Base-by-base conservation (phyloP, 2,888 invertebrate species). In the Suillia variegata region DNA sequence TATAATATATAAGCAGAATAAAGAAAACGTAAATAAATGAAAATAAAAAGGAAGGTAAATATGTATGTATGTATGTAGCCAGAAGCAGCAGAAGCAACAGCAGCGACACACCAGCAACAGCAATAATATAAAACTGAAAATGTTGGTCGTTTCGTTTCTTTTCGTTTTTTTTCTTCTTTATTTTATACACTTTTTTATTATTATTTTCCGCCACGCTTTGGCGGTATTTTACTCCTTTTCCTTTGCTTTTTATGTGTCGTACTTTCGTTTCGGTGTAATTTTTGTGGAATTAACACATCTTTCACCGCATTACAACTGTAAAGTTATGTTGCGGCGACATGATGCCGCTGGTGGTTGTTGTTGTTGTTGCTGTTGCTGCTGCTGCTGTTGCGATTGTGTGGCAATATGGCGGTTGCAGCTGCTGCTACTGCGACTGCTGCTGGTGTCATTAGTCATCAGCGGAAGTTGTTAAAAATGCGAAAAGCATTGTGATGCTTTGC, bases 271-370 rank as follows among this genome's bases (percentile, higher is more conserved):
- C n/a, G 26, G 6, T 38, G 38, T 38, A 38, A 38, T 38, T 38
- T 38, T 38, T 38, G 38, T 38, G n/a, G 38, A 38, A 38, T 45
- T 45, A 17, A 45, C 45, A 45, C 45, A 45, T 45, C 45, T 45
- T 45, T 45, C 20, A 45, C 20, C 45, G 20, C 45, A 45, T 45
- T 45, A 45, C 45, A 18, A 18, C 45, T 45, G 45, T 45, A 13
- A 20, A 45, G 13, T 45, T 45, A 45, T 45, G 18, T 45, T 18
- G 45, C 45, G 18, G 45, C n/a, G n/a, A n/a, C 45, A 17, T 18
- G 45, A 4, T 20, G 45, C 6, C 45, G 45, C 10, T 13, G n/a
- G 45, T 20, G 45, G 6, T 20, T 6, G 13, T 18, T 20, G 45
- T 13, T 20, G 38, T n/a, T 38, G n/a, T n/a, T 38, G 38, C n/a